Percentiles rank a stretch among this genome's conserved stretches.
These are phyloP conservation scores for Nothoprocta perdicaria DNA, from an alignment of 2,113 vertebrate genomes.

Conservation along the genomic window DNA sequence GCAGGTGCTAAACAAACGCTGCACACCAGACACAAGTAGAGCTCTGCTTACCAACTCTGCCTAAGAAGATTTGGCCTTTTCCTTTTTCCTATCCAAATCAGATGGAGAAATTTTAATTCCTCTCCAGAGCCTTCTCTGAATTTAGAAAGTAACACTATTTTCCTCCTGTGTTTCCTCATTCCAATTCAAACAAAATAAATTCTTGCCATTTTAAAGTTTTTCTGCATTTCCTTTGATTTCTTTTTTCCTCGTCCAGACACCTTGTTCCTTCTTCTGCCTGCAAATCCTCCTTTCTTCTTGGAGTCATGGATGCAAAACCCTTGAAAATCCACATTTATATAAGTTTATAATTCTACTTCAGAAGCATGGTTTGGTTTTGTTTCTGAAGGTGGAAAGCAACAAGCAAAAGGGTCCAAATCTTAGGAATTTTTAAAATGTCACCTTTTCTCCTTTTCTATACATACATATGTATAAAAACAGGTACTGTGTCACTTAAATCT, in stretches of 20 bases:
- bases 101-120: not conserved
- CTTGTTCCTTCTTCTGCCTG: not conserved
- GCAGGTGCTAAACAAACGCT: not conserved
- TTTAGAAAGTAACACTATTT: not conserved
- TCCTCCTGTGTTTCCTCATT: not conserved
- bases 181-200: not conserved
- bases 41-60: not conserved
- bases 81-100: not conserved
- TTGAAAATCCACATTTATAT: not conserved
- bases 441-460: not conserved
- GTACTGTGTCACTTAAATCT: not conserved
- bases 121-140: not conserved
- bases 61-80: not conserved
- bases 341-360: not conserved
- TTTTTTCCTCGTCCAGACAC: not conserved
- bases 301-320: not conserved
- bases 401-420: not conserved
- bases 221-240: not conserved
- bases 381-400: not conserved
- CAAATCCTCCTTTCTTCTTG: not conserved
- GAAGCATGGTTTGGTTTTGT: not conserved
- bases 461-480: not conserved
- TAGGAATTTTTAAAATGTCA: not conserved
- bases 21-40: not conserved
- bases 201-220: not conserved